phyloP scores from a whole-genome alignment of 2,888 invertebrate genomes.

The Synanthedon myopaeformis region DNA sequence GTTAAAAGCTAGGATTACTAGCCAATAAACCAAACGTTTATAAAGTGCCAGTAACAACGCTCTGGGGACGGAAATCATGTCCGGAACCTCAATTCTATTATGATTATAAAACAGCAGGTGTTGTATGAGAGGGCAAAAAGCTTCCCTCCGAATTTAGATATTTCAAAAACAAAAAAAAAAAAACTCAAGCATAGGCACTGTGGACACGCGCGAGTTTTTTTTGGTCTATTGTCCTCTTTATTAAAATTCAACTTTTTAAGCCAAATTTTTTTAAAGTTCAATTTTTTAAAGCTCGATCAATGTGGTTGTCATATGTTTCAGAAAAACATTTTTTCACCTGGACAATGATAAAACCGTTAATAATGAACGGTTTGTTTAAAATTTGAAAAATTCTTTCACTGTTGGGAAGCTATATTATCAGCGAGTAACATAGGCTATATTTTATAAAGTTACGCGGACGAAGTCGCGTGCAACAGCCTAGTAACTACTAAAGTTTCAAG shows the following conservation, averaged over 20 bases:
- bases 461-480: too few relatives aligned
- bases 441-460: too few relatives aligned
- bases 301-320: background rate
- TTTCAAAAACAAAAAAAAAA: constrained; percentile 14
- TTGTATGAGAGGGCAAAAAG: constrained; percentile 20
- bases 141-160: constrained; percentile 47
- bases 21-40: too few relatives aligned
- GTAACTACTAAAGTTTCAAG: too few relatives aligned
- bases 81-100: background rate
- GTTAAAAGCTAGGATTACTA: too few relatives aligned
- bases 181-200: background rate
- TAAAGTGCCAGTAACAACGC: too few relatives aligned
- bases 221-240: constrained; percentile 16
- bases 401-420: too few relatives aligned
- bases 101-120: constrained; percentile 27
- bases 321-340: too few relatives aligned
- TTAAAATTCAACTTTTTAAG: background rate
- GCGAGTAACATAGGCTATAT: too few relatives aligned
- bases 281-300: constrained; percentile 15
- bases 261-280: constrained; percentile 15
- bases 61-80: too few relatives aligned
- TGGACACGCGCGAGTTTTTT: constrained; percentile 18
- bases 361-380: background rate
- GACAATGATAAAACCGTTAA: background rate
- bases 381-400: too few relatives aligned